Evolutionary conservation across 2,113 vertebrate species (phyloP).

Genomic region (Archocentrus centrarchus): DNA sequence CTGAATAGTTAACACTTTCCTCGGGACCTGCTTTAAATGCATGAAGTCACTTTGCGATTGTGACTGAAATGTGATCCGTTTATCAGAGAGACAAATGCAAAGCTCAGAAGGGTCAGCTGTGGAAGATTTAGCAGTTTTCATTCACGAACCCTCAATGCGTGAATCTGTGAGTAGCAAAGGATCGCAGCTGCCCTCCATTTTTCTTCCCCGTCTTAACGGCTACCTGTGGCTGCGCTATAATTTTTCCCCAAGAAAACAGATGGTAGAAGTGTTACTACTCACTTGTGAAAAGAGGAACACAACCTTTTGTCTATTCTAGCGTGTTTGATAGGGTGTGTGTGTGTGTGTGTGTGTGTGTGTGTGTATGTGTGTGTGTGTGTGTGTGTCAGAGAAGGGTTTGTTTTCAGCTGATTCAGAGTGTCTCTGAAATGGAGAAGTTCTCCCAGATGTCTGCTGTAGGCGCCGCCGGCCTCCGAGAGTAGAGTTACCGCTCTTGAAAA

Average conservation of each 20-base stretch:
- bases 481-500: conserved; percentile 73
- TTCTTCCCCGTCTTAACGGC: background rate
- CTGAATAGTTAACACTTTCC: conserved; percentile 46
- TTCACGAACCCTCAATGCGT: conserved; percentile 49
- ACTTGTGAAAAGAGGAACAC: conserved; percentile 51
- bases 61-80: conserved; percentile 35
- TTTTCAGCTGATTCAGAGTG: conserved; percentile 71
- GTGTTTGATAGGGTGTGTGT: conserved; percentile 31
- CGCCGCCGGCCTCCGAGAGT: conserved; percentile 55
- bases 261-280: conserved; percentile 41
- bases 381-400: conserved; percentile 38
- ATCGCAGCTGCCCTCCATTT: background rate
- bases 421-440: conserved; percentile 79
- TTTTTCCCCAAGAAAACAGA: conserved; percentile 28
- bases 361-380: conserved; percentile 16
- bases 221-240: conserved; percentile 46
- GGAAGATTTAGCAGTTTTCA: conserved; percentile 28
- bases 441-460: conserved; percentile 74
- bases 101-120: conserved; percentile 15
- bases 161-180: conserved; percentile 37
- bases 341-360: conserved; percentile 13
- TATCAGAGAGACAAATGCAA: background rate
- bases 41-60: conserved; percentile 15
- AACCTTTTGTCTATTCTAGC: conserved; percentile 46
- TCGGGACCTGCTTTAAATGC: conserved; percentile 30